Conservation (phyloP, 2,113 vertebrate genomes). For the Megaceryle torquata region DNA sequence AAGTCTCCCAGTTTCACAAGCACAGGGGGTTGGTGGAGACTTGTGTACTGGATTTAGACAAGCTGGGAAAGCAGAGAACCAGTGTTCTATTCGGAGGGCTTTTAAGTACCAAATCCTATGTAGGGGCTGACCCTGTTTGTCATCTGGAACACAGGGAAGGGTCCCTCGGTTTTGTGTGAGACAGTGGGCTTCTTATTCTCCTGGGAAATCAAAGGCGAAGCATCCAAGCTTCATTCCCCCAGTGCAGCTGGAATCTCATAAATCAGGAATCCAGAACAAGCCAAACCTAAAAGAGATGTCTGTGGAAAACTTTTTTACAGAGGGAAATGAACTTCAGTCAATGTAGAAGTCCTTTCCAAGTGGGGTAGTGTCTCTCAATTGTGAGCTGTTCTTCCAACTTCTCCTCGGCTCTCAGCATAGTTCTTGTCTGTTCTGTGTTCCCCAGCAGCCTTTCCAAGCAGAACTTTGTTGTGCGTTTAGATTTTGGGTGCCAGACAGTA, state of each 20-base stretch:
- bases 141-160: background rate
- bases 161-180: background rate
- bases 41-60: fast-evolving
- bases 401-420: background rate
- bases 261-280: background rate
- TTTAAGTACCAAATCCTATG: background rate
- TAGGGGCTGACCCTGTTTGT: background rate
- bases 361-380: background rate
- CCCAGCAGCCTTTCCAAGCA: background rate
- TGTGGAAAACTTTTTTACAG: too few species aligned
- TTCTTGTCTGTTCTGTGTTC: too few species aligned
- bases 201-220: too few species aligned
- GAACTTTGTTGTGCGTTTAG: background rate
- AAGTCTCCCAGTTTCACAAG: background rate
- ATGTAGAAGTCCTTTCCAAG: too few species aligned
- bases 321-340: background rate
- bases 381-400: background rate
- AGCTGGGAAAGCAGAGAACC: background rate
- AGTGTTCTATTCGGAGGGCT: fast-evolving
- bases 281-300: background rate
- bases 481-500: background rate
- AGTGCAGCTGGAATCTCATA: background rate
- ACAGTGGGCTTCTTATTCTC: background rate
- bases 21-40: background rate
- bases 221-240: background rate